Conservation (phyloP, 2,113 vertebrate genomes). For the Macrotus californicus region DNA sequence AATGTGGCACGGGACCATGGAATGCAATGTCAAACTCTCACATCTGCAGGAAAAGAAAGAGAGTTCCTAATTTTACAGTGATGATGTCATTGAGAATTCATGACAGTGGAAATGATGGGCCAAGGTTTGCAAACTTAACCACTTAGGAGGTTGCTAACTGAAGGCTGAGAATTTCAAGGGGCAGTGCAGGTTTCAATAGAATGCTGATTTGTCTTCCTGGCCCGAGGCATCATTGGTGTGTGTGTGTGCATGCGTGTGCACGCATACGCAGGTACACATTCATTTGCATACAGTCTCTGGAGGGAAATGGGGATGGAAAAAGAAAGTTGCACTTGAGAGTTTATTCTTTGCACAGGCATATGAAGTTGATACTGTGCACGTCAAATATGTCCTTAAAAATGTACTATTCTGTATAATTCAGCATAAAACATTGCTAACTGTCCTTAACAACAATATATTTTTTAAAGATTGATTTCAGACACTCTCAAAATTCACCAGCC, state of each 20-base stretch:
- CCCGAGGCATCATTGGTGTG: neutral
- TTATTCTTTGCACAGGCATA: neutral
- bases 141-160: slow-evolving; percentile 59
- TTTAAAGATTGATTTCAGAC: slow-evolving; percentile 67
- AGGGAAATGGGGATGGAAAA: neutral
- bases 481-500: slow-evolving; percentile 52
- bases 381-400: slow-evolving; percentile 52
- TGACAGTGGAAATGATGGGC: slow-evolving; percentile 85
- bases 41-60: slow-evolving; percentile 95
- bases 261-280: accelerated
- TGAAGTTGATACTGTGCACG: accelerated
- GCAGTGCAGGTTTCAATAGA: slow-evolving; percentile 6
- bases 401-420: slow-evolving; percentile 55
- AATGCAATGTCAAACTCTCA: slow-evolving; percentile 93
- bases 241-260: neutral
- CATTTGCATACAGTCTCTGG: neutral
- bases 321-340: neutral
- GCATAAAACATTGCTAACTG: slow-evolving; percentile 62
- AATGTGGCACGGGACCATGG: slow-evolving; percentile 93
- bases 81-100: slow-evolving; percentile 93
- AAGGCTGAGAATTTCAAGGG: slow-evolving; percentile 15
- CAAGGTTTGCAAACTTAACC: slow-evolving; percentile 78
- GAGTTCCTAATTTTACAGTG: slow-evolving; percentile 92
- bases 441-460: slow-evolving; percentile 68
- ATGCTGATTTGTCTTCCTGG: neutral